phyloP scores from a whole-genome alignment of 1,140 invertebrate species.

The Dinothrombium tinctorium region DNA sequence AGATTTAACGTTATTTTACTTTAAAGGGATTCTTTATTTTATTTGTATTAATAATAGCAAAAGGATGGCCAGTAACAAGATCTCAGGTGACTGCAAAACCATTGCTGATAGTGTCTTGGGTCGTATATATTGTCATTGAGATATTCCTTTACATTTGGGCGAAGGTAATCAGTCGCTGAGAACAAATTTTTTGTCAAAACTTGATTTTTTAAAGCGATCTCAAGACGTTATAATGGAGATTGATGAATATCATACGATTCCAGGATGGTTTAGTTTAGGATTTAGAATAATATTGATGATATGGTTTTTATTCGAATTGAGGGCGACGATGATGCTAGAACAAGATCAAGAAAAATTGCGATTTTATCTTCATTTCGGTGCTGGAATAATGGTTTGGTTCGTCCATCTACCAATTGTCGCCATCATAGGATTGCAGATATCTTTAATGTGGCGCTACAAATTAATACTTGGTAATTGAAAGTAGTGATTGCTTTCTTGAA shows the following conservation, averaged over 20 bases:
- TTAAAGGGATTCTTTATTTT: conserved; percentile 71
- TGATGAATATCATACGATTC: conserved; percentile 89
- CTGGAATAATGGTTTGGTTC: conserved; percentile 91
- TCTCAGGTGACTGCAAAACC: conserved; percentile 60
- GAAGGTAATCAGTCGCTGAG: conserved; percentile 38
- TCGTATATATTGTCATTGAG: conserved; percentile 68
- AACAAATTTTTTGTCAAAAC: background rate
- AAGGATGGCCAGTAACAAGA: conserved; percentile 86
- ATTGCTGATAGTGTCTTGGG: conserved; percentile 68
- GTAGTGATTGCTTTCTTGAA: conserved; percentile 19
- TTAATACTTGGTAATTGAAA: conserved; percentile 69
- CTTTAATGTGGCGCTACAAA: conserved; percentile 82
- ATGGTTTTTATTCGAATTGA: conserved; percentile 80
- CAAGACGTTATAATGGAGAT: conserved; percentile 84
- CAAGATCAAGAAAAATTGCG: conserved; percentile 69
- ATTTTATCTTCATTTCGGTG: conserved; percentile 85
- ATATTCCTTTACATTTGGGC: conserved; percentile 85
- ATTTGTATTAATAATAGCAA: conserved; percentile 68
- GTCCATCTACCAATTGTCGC: conserved; percentile 85
- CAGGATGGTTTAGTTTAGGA: conserved; percentile 71
- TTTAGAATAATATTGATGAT: conserved; percentile 70
- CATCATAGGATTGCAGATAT: conserved; percentile 72
- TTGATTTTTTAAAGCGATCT: conserved; percentile 57
- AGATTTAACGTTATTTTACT: no score
- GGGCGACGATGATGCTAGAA: conserved; percentile 71